These are phyloP conservation scores for Kuschelorhynchus macadamiae DNA, from an alignment of 2,888 invertebrate species.

Conservation along the genomic window DNA sequence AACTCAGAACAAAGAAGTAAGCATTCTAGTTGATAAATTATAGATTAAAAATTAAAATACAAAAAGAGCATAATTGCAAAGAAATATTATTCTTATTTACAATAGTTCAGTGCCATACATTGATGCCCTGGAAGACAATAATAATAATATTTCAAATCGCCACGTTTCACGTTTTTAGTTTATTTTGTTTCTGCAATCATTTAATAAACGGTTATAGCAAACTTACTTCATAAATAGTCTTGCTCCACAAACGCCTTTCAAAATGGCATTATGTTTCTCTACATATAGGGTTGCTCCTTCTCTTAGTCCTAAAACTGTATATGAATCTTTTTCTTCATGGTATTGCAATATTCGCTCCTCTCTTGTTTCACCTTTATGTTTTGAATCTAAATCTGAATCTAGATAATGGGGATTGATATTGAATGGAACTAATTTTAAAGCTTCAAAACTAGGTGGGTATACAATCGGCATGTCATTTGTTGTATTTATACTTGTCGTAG, in stretches of 20 bases:
- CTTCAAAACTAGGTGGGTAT: conserved; percentile 82
- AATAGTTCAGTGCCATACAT: no score
- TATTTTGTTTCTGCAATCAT: no score
- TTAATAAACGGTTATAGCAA: no score
- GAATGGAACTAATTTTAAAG: conserved; percentile 81
- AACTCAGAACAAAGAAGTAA: no score
- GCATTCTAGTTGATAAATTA: no score
- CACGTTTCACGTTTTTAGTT: no score
- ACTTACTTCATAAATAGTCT: conserved; percentile 78
- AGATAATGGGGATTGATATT: conserved; percentile 90
- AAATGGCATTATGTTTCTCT: conserved; percentile 71
- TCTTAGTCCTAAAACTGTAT: conserved; percentile 78
- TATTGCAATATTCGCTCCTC: conserved; percentile 82
- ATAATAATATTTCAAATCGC: no score
- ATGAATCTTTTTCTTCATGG: conserved; percentile 73
- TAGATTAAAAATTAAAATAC: no score
- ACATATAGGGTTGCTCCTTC: conserved; percentile 80
- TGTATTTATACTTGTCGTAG: conserved; percentile 83
- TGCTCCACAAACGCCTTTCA: conserved; percentile 77
- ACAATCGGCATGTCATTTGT: conserved; percentile 92
- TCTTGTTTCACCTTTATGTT: conserved; percentile 85
- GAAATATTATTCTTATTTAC: no score
- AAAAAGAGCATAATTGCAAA: no score
- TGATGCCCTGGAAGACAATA: no score
- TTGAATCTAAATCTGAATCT: conserved; percentile 74